These are phyloP conservation scores for Phaethornis superciliosus DNA, from an alignment of 2,113 vertebrate genomes.

Conservation along the genomic window DNA sequence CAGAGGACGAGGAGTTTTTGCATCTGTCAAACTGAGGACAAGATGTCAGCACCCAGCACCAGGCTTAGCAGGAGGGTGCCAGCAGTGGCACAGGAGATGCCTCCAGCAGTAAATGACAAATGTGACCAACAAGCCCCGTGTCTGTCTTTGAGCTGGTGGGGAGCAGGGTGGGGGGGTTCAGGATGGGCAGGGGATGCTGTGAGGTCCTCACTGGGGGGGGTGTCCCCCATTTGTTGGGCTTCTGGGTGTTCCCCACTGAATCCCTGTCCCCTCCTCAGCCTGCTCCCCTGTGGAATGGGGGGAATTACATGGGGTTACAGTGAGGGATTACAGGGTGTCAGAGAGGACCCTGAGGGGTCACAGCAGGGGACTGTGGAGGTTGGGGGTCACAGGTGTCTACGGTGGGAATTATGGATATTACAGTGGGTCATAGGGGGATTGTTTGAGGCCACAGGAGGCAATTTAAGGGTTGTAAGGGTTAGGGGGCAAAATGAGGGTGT, in stretches of 20 bases:
- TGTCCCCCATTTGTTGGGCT: background rate
- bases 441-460: background rate
- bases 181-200: background rate
- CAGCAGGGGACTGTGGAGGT: background rate
- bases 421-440: no score
- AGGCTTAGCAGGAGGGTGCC: rapidly evolving
- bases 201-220: rapidly evolving
- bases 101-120: conserved; percentile 31
- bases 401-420: background rate
- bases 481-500: no score
- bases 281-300: rapidly evolving
- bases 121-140: background rate
- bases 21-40: conserved; percentile 16
- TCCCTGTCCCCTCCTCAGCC: background rate
- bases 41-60: rapidly evolving
- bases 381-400: no score
- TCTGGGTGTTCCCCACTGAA: background rate
- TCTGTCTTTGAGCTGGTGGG: background rate
- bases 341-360: background rate
- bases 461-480: no score
- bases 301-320: background rate
- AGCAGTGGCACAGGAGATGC: background rate
- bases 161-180: background rate
- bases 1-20: conserved; percentile 60
- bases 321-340: no score